Evolutionary conservation across 2,888 invertebrate species (phyloP), one percentile per base, ranked within the genome.

Genomic region (Pristionchus japonicus): DNA sequence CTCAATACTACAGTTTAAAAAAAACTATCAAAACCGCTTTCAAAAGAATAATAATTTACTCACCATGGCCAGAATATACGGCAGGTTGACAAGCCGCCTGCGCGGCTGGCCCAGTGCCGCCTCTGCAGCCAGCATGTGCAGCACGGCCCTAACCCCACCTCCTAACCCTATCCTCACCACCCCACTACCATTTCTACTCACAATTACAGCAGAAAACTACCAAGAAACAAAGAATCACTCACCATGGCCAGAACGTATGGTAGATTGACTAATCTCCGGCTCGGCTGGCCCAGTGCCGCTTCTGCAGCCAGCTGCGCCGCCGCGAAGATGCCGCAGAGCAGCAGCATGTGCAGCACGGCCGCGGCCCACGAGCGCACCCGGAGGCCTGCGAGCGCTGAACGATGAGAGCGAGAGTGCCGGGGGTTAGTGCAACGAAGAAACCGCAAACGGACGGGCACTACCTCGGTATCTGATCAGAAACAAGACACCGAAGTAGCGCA

Each of bases 181-280:
- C n/a, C n/a, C 9, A 7, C 27, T n/a, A 64, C 52, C 52, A 23
- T 52, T 20, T 23, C 17, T 1, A 11, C 17, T 1, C 52, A 37
- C 40, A 31, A n/a, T 77, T 77, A 31, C n/a, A n/a, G n/a, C n/a
- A n/a, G n/a, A n/a, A n/a, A n/a, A n/a, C n/a, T n/a, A n/a, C n/a
- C n/a, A n/a, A n/a, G n/a, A n/a, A n/a, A n/a, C n/a, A n/a, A n/a
- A n/a, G n/a, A 31, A 77, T 77, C 92, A 90, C 88, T 89, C 2
- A 92, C 37, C 74, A 90, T 90, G 87, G 93, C 91, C 23, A 91
- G 67, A 9, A 97, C 96, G 94, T 97, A 98, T 0, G 97, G 96
- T 20, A 96, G 95, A 95, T 98, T 98, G 1, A 97, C 97, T 91
- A 97, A 95, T 86, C 97, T 96, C 92, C 98, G 96, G 0, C 97